Evolutionary conservation across 2,888 invertebrate genomes (phyloP), one percentile per base, ranked within the genome.

Genomic region (Erebia palarica): DNA sequence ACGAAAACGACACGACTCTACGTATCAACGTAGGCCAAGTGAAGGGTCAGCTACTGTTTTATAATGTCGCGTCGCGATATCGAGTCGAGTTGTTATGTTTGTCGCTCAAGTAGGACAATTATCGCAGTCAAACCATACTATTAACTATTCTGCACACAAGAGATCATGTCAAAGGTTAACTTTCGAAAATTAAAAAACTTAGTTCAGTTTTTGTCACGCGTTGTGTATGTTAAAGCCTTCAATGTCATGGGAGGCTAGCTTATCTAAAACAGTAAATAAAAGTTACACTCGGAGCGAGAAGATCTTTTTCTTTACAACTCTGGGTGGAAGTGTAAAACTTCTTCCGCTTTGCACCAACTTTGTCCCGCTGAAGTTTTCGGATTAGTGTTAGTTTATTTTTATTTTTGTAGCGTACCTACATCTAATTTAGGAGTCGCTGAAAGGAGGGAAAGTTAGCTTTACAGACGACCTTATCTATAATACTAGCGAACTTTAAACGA

Each of bases 211-310:
- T 1, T n/a, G 13, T 1, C n/a, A 14, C 14, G 51, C 51, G 51
- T n/a, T n/a, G 10, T 18, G 9, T 16, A 3, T 55, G 18, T 55
- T 1, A 10, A 7, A 18, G 16, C 0, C 18, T 18, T 58, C 59
- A 67, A 27, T 74, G 72, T 74, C 75, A 68, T 67, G 75, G 76
- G 76, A 71, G 57, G 71, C 66, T 47, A 66, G 74, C 72, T 74
- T 77, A 78, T 78, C 78, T 75, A 53, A 72, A 73, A 70, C 77
- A 76, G 77, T 77, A 76, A 75, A 77, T 78, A 76, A 73, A 78
- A 77, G 76, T 76, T 75, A 73, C 74, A 75, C 73, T 72, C 72
- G 21, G 27, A 70, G 75, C 60, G 70, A 70, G 72, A 77, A 73
- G 74, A 74, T 76, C 75, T 78, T 76, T 77, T 77, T 75, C 72